phyloP scores from a whole-genome alignment of 2,797 vertebrate species.

The Geotrypetes seraphini region DNA sequence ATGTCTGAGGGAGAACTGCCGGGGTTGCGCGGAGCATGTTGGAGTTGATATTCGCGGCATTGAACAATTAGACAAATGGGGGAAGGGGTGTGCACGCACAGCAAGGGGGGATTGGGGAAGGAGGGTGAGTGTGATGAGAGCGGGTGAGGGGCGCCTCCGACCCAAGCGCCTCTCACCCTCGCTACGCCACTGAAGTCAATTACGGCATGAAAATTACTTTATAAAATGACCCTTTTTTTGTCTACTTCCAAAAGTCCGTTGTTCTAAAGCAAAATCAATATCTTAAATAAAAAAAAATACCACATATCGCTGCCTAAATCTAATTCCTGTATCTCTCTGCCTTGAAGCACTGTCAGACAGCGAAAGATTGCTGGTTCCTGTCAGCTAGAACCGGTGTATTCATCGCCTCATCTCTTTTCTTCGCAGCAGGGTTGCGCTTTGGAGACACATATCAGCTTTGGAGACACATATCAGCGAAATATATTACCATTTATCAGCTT shows the following conservation, averaged over 20 bases:
- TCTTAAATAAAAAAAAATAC: conserved; percentile 28
- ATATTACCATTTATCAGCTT: conserved; percentile 10
- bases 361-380: conserved; percentile 16
- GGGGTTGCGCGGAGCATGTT: no score
- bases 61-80: no score
- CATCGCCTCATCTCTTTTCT: conserved; percentile 17
- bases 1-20: no score
- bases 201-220: no score
- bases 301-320: conserved; percentile 14
- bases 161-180: no score
- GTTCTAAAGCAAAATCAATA: conserved; percentile 19
- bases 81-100: no score
- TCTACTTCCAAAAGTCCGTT: neutral
- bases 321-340: conserved; percentile 19
- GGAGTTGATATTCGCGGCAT: no score
- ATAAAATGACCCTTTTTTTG: no score
- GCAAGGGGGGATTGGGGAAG: no score
- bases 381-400: conserved; percentile 12
- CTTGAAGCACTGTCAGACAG: conserved; percentile 16
- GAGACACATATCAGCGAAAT: conserved; percentile 12
- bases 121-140: no score
- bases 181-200: no score
- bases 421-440: conserved; percentile 24
- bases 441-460: conserved; percentile 4
- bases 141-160: no score